Evolutionary conservation across 1,140 invertebrate genomes (phyloP).

Genomic region (Drosophila micromelanica): DNA sequence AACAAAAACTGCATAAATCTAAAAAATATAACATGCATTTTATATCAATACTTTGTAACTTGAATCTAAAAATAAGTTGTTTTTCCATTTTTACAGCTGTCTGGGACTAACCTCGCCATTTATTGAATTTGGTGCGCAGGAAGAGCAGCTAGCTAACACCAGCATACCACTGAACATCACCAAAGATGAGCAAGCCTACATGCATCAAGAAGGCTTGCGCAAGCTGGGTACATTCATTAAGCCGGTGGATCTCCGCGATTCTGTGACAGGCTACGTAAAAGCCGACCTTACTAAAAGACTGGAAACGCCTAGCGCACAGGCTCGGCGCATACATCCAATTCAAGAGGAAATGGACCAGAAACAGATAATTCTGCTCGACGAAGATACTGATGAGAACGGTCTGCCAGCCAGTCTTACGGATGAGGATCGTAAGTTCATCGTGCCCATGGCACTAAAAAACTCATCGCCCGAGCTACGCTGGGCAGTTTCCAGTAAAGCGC

Average conservation of each 20-base stretch:
- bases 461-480: constrained; percentile 65
- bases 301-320: constrained; percentile 40
- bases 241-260: constrained; percentile 77
- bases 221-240: constrained; percentile 83
- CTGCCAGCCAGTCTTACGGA: constrained; percentile 74
- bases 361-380: constrained; percentile 79
- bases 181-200: constrained; percentile 78
- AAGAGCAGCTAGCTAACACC: constrained; percentile 76
- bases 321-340: constrained; percentile 67
- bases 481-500: constrained; percentile 21
- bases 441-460: constrained; percentile 83
- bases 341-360: constrained; percentile 83
- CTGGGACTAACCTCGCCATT: constrained; percentile 81
- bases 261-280: constrained; percentile 74
- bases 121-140: constrained; percentile 76
- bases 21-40: too few species aligned
- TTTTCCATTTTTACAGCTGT: constrained; percentile 53
- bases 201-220: constrained; percentile 78
- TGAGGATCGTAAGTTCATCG: constrained; percentile 81
- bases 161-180: constrained; percentile 80
- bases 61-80: background rate
- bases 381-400: constrained; percentile 78
- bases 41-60: background rate
- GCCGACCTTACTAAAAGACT: constrained; percentile 74
- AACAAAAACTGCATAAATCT: too few species aligned